Percentiles rank a stretch among this genome's conserved stretches.
Conservation (phyloP, 2,888 invertebrate species). For the Standfussiana lucernea region DNA sequence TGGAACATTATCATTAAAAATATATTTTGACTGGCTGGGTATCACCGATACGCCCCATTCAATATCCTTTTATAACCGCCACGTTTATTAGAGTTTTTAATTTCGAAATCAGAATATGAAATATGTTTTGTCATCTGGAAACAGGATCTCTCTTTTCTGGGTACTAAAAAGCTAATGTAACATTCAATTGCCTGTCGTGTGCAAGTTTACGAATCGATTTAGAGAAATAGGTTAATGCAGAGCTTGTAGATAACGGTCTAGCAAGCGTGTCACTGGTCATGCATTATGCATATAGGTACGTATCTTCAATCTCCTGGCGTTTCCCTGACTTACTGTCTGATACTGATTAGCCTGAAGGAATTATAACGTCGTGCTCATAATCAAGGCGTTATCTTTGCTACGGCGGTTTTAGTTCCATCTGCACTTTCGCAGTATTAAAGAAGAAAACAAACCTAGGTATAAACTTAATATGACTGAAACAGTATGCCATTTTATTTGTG, state of each 20-base stretch:
- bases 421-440: background rate
- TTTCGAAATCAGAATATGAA: slow-evolving; percentile 48
- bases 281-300: slow-evolving; percentile 57
- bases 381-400: background rate
- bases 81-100: slow-evolving; percentile 60
- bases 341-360: slow-evolving; percentile 40
- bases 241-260: slow-evolving; percentile 51
- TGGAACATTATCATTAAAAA: slow-evolving; percentile 88
- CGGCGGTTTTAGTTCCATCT: background rate
- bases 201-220: slow-evolving; percentile 39
- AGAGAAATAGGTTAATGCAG: slow-evolving; percentile 55
- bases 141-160: background rate
- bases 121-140: slow-evolving; percentile 32
- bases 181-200: slow-evolving; percentile 31
- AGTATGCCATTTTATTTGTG: background rate
- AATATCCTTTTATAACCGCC: slow-evolving; percentile 72
- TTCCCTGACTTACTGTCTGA: slow-evolving; percentile 28
- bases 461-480: background rate
- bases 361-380: slow-evolving; percentile 15
- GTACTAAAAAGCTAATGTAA: slow-evolving; percentile 12
- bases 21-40: slow-evolving; percentile 81
- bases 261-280: slow-evolving; percentile 56
- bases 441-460: background rate
- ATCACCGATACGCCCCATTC: slow-evolving; percentile 78
- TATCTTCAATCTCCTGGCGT: slow-evolving; percentile 46